phyloP scores from a whole-genome alignment of 1,140 invertebrate species.

The Pseudomyrmex pallidus region DNA sequence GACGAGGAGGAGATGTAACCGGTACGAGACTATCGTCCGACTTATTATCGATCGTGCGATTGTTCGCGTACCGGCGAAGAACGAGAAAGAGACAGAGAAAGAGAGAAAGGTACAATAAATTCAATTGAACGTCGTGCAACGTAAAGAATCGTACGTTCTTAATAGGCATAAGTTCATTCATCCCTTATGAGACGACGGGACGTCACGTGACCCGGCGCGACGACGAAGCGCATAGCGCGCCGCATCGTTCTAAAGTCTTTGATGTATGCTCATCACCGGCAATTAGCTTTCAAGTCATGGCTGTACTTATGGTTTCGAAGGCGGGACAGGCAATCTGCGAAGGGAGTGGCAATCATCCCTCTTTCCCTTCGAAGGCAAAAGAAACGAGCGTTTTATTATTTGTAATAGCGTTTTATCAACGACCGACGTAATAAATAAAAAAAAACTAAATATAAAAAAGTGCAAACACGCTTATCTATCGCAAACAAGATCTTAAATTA shows the following conservation, averaged over 20 bases:
- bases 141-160: conserved; percentile 67
- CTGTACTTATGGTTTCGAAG: conserved; percentile 62
- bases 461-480: not conserved
- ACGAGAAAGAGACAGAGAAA: conserved; percentile 32
- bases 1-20: too few species aligned
- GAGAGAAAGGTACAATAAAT: conserved; percentile 63
- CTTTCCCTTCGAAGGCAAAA: not conserved
- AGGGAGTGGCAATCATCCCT: not conserved
- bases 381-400: not conserved
- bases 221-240: not conserved
- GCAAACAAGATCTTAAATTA: conserved; percentile 11
- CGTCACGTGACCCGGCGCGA: conserved; percentile 64
- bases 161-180: conserved; percentile 77
- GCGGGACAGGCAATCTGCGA: conserved; percentile 26
- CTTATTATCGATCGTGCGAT: conserved; percentile 62
- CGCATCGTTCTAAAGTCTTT: conserved; percentile 70
- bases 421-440: not conserved
- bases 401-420: conserved; percentile 17
- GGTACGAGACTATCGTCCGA: conserved; percentile 15
- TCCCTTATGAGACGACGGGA: conserved; percentile 71
- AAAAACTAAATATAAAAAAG: not conserved
- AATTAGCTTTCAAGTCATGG: conserved; percentile 74
- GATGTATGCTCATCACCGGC: conserved; percentile 71
- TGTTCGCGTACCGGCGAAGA: conserved; percentile 34
- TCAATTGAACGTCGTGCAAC: conserved; percentile 67